Evolutionary conservation across 2,888 invertebrate species (phyloP).

Genomic region (Limnephilus lunatus): DNA sequence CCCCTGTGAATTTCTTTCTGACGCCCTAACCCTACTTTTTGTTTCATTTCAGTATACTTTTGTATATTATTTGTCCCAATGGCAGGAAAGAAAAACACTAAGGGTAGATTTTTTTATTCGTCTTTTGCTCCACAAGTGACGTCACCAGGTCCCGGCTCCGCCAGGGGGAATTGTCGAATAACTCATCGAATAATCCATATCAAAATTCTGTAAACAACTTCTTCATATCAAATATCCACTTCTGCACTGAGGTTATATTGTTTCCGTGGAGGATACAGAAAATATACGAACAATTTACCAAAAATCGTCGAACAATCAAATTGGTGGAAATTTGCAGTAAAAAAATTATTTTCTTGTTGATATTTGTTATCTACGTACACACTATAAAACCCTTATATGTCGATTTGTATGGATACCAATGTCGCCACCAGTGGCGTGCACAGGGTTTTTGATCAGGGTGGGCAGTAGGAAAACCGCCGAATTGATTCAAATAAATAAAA

Average conservation of each 20-base stretch:
- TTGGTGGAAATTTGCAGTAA: not conserved
- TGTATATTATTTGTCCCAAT: not conserved
- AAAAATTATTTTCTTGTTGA: no score
- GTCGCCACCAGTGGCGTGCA: no score
- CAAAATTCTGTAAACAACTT: not conserved
- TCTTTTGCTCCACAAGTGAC: not conserved
- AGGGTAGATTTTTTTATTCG: not conserved
- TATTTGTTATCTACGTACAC: no score
- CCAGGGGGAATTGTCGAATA: not conserved
- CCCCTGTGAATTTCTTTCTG: no score
- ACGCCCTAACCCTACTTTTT: not conserved
- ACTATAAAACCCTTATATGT: no score
- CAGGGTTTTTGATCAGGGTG: no score
- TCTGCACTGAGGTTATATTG: not conserved
- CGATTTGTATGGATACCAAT: no score
- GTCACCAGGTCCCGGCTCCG: not conserved
- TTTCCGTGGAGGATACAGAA: not conserved
- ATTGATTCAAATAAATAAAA: no score
- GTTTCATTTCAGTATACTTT: not conserved
- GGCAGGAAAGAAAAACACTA: not conserved
- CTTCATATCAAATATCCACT: conserved; percentile 2
- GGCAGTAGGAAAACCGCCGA: no score
- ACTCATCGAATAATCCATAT: not conserved
- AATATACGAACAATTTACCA: not conserved
- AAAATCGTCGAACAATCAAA: not conserved